phyloP scores from a whole-genome alignment of 1,140 invertebrate genomes.

The Drosophila tsacasi region DNA sequence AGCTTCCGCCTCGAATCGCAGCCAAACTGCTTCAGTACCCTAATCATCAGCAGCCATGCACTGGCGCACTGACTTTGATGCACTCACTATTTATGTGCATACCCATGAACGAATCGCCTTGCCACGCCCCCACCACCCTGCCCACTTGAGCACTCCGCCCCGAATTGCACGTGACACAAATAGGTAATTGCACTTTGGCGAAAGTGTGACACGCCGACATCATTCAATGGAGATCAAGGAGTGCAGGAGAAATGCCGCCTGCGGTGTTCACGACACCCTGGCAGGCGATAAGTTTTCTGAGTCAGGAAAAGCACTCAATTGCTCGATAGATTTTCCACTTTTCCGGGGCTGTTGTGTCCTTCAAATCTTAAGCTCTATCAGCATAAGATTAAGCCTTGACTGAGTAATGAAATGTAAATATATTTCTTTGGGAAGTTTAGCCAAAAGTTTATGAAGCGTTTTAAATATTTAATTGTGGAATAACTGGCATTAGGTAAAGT shows the following conservation, averaged over 20 bases:
- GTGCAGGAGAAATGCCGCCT: constrained; percentile 4
- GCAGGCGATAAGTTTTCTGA: constrained; percentile 38
- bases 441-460: constrained; percentile 7
- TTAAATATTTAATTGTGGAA: not conserved
- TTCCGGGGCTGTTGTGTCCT: not conserved
- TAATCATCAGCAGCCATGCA: constrained; percentile 63
- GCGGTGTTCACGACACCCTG: constrained; percentile 34
- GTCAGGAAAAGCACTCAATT: constrained; percentile 46
- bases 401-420: constrained; percentile 28
- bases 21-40: constrained; percentile 64
- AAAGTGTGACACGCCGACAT: constrained; percentile 44
- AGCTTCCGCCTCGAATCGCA: constrained; percentile 30
- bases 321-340: constrained; percentile 31
- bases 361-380: not conserved
- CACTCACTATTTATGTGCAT: constrained; percentile 64
- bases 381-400: not conserved
- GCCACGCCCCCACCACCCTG: constrained; percentile 19
- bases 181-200: constrained; percentile 70
- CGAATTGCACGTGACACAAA: constrained; percentile 68
- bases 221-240: constrained; percentile 42
- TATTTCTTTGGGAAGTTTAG: not conserved
- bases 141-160: constrained; percentile 5
- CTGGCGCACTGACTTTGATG: constrained; percentile 62
- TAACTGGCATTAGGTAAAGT: not conserved
- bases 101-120: constrained; percentile 6